Conservation (phyloP, 2,797 vertebrate species). For the Arctocebus calabarensis region DNA sequence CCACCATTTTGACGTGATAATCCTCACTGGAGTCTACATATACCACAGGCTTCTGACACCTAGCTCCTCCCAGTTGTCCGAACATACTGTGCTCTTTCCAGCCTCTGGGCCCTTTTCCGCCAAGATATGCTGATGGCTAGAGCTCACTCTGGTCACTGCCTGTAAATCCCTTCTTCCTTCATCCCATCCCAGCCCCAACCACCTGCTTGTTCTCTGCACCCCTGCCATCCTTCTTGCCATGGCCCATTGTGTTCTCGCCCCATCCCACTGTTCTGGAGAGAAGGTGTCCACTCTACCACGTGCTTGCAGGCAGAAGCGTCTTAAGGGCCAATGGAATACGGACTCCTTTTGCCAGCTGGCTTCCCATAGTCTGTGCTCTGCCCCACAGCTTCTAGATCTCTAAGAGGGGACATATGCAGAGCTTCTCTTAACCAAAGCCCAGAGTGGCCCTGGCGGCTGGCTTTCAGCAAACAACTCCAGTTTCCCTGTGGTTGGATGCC, state of each 20-base stretch:
- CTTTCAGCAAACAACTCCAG: not conserved
- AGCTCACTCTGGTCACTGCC: not conserved
- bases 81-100: not conserved
- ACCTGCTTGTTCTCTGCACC: not conserved
- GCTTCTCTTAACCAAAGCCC: not conserved
- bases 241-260: not conserved
- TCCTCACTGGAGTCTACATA: no score
- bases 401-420: not conserved
- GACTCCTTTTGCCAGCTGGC: not conserved
- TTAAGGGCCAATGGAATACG: not conserved
- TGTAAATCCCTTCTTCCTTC: not conserved
- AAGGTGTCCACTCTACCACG: not conserved
- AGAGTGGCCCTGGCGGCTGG: no score
- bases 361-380: not conserved
- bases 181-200: not conserved
- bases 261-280: not conserved
- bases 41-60: not conserved
- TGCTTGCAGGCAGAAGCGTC: not conserved
- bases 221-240: rapidly evolving
- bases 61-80: not conserved
- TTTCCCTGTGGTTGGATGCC: not conserved
- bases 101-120: not conserved
- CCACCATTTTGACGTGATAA: no score
- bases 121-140: not conserved
- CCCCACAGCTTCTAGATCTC: not conserved